Evolutionary conservation across 2,888 invertebrate species (phyloP), one percentile per base, ranked within the genome.

Genomic region (Hipparchia semele): DNA sequence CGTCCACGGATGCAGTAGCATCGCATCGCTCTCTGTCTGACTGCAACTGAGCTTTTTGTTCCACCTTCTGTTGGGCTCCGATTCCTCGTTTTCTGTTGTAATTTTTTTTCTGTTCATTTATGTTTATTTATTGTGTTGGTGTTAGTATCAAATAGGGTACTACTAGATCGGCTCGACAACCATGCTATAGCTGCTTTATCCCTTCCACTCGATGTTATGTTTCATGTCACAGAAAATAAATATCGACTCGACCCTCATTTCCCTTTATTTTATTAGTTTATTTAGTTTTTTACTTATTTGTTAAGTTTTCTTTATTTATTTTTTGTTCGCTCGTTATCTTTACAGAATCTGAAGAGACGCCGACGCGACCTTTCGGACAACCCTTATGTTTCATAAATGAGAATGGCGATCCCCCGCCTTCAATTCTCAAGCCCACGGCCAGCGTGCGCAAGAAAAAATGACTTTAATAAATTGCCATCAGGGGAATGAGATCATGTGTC

Each of bases 351-450:
- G 94, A 95, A 86, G 92, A 92, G 85, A 94, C 95, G 79, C 95
- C 95, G 80, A 95, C 95, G 81, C 95, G 96, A 89, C 96, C 96
- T 77, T 96, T 96, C 87, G 97, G 97, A 86, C 97, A 97, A 88
- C 97, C 97, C 76, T 94, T 97, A 89, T 96, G 96, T 94, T 94
- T 96, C 88, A 88, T 94, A 83, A 94, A 94, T 82, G 94, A 94
- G 84, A 94, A 94, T 82, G 94, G 94, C 82, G 94, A 94, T 85
- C 92, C 91, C 79, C 93, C 94, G 84, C 92, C 94, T 81, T 91
- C 94, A 78, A 92, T 94, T 86, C 92, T 94, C 87, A 91, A 92
- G 86, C 88, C 92, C 83, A 90, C 90, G 82, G 91, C 90, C 86
- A 94, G 93, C 88, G 91, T 93, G 86, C 92, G 92, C 88, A 93